These are phyloP conservation scores for Ovibos moschatus DNA, from an alignment of 2,113 vertebrate species.

Conservation along the genomic window DNA sequence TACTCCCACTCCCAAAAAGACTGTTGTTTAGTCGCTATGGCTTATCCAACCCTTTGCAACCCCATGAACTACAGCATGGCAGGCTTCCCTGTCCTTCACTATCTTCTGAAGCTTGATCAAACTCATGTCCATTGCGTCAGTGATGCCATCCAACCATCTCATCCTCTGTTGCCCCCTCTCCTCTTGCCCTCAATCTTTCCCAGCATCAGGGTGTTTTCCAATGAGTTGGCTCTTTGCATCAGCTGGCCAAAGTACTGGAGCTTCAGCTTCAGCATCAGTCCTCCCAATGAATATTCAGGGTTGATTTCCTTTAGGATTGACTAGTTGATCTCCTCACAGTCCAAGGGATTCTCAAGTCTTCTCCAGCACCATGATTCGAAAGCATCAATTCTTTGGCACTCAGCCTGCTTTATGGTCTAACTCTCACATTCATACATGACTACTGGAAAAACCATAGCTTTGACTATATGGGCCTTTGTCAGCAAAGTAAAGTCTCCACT, in stretches of 20 bases:
- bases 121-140: neutral
- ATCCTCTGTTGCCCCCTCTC: neutral
- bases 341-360: neutral
- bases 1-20: neutral
- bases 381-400: neutral
- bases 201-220: neutral
- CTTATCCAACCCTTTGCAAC: neutral
- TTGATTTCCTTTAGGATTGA: neutral
- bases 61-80: neutral
- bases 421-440: neutral
- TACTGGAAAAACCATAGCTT: neutral
- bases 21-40: neutral
- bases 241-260: neutral
- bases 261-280: neutral
- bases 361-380: neutral
- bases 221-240: neutral
- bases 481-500: neutral
- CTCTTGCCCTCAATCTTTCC: neutral
- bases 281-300: neutral
- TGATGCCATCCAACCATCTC: neutral
- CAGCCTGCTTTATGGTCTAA: neutral
- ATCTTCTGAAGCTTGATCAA: neutral
- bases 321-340: neutral
- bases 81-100: neutral
- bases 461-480: neutral